Conservation (phyloP, 1,140 invertebrate genomes). For the Cotesia vestalis region DNA sequence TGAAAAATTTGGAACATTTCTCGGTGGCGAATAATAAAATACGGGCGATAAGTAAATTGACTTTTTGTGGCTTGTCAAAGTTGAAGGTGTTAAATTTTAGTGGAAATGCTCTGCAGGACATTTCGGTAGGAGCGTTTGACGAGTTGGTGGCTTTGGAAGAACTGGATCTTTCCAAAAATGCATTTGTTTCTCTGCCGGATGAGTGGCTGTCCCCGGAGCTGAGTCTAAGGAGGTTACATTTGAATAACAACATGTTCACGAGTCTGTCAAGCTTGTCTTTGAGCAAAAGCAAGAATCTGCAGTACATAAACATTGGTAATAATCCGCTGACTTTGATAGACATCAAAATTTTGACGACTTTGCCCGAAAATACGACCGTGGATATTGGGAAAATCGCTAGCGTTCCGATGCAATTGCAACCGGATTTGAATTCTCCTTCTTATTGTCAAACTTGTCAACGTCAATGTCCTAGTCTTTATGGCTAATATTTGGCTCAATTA, state of each 20-base stretch:
- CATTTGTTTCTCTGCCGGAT: not conserved
- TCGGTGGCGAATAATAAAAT: constrained; percentile 22
- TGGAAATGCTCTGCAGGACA: not conserved
- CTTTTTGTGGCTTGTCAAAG: constrained; percentile 4
- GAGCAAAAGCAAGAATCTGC: constrained; percentile 21
- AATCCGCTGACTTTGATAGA: constrained; percentile 32
- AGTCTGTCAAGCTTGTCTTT: constrained; percentile 17
- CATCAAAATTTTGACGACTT: not conserved
- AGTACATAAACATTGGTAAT: constrained; percentile 30
- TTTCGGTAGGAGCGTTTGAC: not conserved
- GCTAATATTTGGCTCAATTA: too few species aligned
- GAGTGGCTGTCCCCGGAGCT: not conserved
- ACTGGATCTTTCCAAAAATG: not conserved
- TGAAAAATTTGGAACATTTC: constrained; percentile 17
- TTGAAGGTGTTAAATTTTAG: constrained; percentile 5
- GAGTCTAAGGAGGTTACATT: not conserved
- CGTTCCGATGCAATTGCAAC: too few species aligned
- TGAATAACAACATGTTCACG: constrained; percentile 7
- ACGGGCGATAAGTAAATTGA: not conserved
- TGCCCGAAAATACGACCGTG: not conserved
- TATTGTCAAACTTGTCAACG: too few species aligned
- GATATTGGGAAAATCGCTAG: not conserved
- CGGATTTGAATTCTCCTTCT: too few species aligned
- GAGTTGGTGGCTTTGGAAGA: constrained; percentile 1
- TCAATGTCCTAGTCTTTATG: too few species aligned